Evolutionary conservation across 2,888 invertebrate species (phyloP), one percentile per base, ranked within the genome.

Genomic region (Epinotia ramella): DNA sequence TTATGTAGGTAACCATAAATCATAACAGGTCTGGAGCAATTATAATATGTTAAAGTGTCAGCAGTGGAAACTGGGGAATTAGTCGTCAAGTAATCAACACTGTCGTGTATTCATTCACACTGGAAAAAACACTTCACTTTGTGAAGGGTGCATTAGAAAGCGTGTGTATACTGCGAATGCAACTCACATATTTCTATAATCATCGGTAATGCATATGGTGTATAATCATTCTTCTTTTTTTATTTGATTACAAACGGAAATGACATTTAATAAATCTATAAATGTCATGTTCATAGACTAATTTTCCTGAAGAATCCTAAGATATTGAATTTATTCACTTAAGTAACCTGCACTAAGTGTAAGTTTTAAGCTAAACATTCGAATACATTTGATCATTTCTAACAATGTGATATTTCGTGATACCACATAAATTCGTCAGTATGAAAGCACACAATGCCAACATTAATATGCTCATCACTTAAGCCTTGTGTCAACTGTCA

Each of bases 131-230:
- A n/a, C n/a, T n/a, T n/a, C n/a, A n/a, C n/a, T n/a, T n/a, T n/a
- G n/a, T n/a, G n/a, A n/a, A n/a, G n/a, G 53, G 53, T 53, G 33
- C 67, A 33, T 56, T 73, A 68, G 67, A 68, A 56, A 73, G 63
- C 44, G 72, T 24, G 28, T 33, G 7, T 33, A 33, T 33, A 33
- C 6, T 68, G 63, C 40, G 18, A 68, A 68, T 66, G 57, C 60
- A 20, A 16, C 56, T 24, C 20, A 56, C n/a, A 5, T 13, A 46
- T 73, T 74, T 49, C 77, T 80, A 81, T 81, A 81, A 79, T 20
- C 77, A n/a, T 83, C 77, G 73, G 77, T 80, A 80, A 82, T 69
- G 81, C 77, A 44, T 3, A 53, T 62, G 53, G n/a, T 49, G 62
- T 40, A 70, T 66, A 67, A 49, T 60, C 46, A 53, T 64, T 69